phyloP scores from a whole-genome alignment of 2,113 vertebrate genomes.

The Sinocyclocheilus anshuiensis region DNA sequence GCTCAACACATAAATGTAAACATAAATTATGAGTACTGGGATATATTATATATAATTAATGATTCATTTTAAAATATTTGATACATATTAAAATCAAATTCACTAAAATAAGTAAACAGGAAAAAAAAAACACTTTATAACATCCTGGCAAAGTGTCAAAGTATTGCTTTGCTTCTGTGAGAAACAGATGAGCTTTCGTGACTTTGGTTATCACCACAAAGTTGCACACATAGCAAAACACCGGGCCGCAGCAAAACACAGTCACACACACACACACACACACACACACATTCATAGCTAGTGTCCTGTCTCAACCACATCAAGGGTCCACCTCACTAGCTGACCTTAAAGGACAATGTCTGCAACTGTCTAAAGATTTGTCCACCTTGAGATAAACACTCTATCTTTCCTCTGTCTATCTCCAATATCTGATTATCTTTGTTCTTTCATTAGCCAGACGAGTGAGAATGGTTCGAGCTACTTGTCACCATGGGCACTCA shows the following conservation, averaged over 20 bases:
- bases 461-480: constrained; percentile 31
- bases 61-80: too few species aligned
- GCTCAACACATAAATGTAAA: too few species aligned
- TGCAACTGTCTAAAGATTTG: constrained; percentile 31
- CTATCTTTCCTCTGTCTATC: constrained; percentile 22
- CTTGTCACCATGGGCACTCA: constrained; percentile 30
- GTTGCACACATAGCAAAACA: constrained; percentile 20
- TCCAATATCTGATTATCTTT: constrained; percentile 34
- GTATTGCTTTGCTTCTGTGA: background rate
- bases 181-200: constrained; percentile 18
- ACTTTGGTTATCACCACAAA: constrained; percentile 12
- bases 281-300: constrained; percentile 9
- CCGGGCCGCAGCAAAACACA: background rate
- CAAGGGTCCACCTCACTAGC: constrained; percentile 27
- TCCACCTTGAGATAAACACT: constrained; percentile 39
- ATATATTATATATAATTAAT: too few species aligned
- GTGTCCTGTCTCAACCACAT: constrained; percentile 31
- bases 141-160: background rate
- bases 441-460: constrained; percentile 26
- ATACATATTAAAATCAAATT: too few species aligned
- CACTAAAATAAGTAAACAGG: too few species aligned
- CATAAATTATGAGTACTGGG: too few species aligned
- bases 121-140: too few species aligned
- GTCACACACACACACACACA: constrained; percentile 15
- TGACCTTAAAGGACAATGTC: constrained; percentile 37